A percentile compares a stretch with the other conserved stretches of the same genome.
Evolutionary conservation across 2,888 invertebrate genomes (phyloP).

Genomic region (Lymantria monacha): DNA sequence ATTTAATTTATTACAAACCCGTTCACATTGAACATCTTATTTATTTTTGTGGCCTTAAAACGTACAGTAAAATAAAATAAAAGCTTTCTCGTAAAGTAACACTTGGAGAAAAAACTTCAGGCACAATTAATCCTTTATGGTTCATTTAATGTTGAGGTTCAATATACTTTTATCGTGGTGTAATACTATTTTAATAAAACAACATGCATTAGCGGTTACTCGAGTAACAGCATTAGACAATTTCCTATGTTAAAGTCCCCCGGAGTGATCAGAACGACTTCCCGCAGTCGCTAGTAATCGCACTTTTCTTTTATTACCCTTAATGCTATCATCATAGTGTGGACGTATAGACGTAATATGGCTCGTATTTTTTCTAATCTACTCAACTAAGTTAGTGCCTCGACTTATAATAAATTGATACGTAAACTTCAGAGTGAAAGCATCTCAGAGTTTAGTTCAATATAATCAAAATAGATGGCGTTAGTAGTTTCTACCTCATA

Average conservation of each 20-base stretch:
- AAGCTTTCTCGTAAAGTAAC: not conserved
- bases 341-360: slow-evolving; percentile 32
- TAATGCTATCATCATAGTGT: slow-evolving; percentile 51
- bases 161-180: slow-evolving; percentile 22
- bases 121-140: slow-evolving; percentile 18
- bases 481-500: slow-evolving; percentile 10
- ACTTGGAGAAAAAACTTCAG: slow-evolving; percentile 8
- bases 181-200: slow-evolving; percentile 32
- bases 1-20: slow-evolving; percentile 8
- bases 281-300: slow-evolving; percentile 53
- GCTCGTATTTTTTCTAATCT: slow-evolving; percentile 38
- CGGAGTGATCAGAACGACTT: slow-evolving; percentile 48
- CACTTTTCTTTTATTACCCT: slow-evolving; percentile 59
- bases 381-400: slow-evolving; percentile 37
- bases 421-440: slow-evolving; percentile 25
- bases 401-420: slow-evolving; percentile 33
- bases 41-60: slow-evolving; percentile 5
- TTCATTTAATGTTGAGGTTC: slow-evolving; percentile 28
- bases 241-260: slow-evolving; percentile 50
- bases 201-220: slow-evolving; percentile 44
- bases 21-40: slow-evolving; percentile 5
- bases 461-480: slow-evolving; percentile 33
- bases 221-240: slow-evolving; percentile 64
- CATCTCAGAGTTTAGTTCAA: slow-evolving; percentile 16
- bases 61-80: slow-evolving; percentile 2